These are phyloP conservation scores for Yponomeuta cagnagella DNA, from an alignment of 2,888 invertebrate species.

Conservation along the genomic window DNA sequence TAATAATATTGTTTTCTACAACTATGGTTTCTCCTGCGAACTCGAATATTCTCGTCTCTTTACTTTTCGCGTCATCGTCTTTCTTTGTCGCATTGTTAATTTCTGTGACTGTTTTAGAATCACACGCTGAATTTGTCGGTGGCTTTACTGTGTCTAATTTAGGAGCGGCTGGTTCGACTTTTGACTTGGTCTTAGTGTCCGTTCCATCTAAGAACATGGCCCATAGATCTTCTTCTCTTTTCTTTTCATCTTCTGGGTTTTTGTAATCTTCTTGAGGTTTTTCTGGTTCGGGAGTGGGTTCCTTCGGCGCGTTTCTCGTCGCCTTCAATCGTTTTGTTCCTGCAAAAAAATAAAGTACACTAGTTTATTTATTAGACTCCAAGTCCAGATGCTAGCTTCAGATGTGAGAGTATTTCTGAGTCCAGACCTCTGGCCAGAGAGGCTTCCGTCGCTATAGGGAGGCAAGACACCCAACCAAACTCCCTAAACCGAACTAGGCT, in stretches of 20 bases:
- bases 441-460: too few species aligned
- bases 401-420: too few species aligned
- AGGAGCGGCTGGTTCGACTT: conserved; percentile 26
- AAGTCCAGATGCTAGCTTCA: too few species aligned
- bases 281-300: conserved; percentile 35
- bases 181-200: conserved; percentile 57
- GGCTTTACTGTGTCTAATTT: conserved; percentile 19
- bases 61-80: conserved; percentile 68
- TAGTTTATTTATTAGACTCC: too few species aligned
- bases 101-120: conserved; percentile 19
- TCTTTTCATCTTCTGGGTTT: conserved; percentile 80
- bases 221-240: conserved; percentile 85
- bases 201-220: conserved; percentile 86
- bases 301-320: conserved; percentile 25
- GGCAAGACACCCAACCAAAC: too few species aligned
- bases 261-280: conserved; percentile 33
- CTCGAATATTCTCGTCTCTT: conserved; percentile 83
- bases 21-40: conserved; percentile 91
- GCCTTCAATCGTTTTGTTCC: conserved; percentile 43
- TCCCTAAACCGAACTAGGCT: too few species aligned
- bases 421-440: too few species aligned
- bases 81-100: conserved; percentile 20
- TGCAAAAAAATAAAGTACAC: not conserved
- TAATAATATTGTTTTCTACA: conserved; percentile 59
- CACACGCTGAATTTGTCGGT: conserved; percentile 24